A percentile compares a stretch with the other conserved stretches of the same genome.
Conservation (phyloP, 2,888 invertebrate species). For the Gari tellinella region DNA sequence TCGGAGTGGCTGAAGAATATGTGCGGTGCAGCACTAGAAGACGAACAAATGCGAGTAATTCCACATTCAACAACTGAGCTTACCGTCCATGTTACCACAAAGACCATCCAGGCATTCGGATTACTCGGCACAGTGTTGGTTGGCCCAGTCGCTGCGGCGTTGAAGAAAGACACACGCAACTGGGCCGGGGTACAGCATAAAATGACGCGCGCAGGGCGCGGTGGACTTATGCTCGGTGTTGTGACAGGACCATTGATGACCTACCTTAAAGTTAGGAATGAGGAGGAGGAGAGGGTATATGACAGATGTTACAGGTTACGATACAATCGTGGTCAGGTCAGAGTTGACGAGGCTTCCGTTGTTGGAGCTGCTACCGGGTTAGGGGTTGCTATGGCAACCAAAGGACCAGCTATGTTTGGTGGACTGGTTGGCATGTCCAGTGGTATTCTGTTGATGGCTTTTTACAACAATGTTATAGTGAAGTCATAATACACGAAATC, state of each 20-base stretch:
- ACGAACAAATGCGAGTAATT: conserved; percentile 45
- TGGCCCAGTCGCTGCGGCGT: conserved; percentile 50
- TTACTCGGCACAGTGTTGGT: conserved; percentile 47
- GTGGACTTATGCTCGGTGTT: conserved; percentile 48
- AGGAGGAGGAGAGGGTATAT: conserved; percentile 32
- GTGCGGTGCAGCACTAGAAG: conserved; percentile 33
- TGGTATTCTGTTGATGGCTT: conserved; percentile 38
- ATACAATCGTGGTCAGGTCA: conserved; percentile 49
- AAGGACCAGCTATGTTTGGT: conserved; percentile 48
- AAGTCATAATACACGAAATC: conserved; percentile 7
- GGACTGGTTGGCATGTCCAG: conserved; percentile 56
- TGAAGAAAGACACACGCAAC: conserved; percentile 54
- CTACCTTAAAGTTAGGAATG: conserved; percentile 33
- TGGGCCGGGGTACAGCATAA: conserved; percentile 31
- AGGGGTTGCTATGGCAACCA: conserved; percentile 23
- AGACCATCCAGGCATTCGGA: conserved; percentile 51
- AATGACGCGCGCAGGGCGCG: conserved; percentile 47
- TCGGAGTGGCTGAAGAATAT: conserved; percentile 50
- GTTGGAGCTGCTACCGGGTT: conserved; percentile 43
- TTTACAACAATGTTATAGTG: conserved; percentile 23
- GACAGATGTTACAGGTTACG: conserved; percentile 60
- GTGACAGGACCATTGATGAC: conserved; percentile 45
- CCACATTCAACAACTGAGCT: conserved; percentile 45
- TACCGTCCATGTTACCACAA: conserved; percentile 47
- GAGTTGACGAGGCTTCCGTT: conserved; percentile 49